Percentiles rank a stretch among this genome's conserved stretches.
These are phyloP conservation scores for Etheostoma perlongum DNA, from an alignment of 2,797 vertebrate species.

Conservation along the genomic window DNA sequence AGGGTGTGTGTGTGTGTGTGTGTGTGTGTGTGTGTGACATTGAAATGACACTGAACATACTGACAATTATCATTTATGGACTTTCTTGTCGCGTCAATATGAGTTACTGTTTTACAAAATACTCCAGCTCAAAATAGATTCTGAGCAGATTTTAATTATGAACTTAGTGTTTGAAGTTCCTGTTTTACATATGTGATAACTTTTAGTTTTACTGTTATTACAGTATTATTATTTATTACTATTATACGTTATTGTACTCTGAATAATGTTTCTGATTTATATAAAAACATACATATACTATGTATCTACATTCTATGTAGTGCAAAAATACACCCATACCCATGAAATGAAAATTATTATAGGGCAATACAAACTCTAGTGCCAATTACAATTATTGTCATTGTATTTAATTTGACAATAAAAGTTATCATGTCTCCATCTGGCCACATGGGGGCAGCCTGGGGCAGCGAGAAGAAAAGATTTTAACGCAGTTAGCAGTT, in stretches of 20 bases:
- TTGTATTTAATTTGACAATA: no score
- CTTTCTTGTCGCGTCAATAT: no score
- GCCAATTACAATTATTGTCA: no score
- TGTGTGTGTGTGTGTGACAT: slow-evolving; percentile 32
- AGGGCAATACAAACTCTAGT: no score
- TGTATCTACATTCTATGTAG: no score
- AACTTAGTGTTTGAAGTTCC: neutral
- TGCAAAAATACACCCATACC: no score
- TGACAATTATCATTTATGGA: neutral
- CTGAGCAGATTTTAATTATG: neutral
- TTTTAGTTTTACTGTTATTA: neutral
- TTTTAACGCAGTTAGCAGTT: neutral
- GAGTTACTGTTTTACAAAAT: neutral
- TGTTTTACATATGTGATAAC: neutral
- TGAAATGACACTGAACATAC: slow-evolving; percentile 54
- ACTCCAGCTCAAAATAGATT: neutral
- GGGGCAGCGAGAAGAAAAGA: slow-evolving; percentile 12
- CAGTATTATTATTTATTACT: no score
- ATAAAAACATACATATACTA: no score
- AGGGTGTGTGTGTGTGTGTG: slow-evolving; percentile 25
- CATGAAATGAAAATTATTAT: no score
- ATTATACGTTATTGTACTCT: no score
- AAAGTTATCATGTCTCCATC: slow-evolving; percentile 12
- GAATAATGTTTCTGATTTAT: no score
- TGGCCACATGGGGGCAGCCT: slow-evolving; percentile 66